A percentile compares a stretch with the other conserved stretches of the same genome.
Evolutionary conservation across 2,797 vertebrate genomes (phyloP).

Genomic region (Halcyon badia): DNA sequence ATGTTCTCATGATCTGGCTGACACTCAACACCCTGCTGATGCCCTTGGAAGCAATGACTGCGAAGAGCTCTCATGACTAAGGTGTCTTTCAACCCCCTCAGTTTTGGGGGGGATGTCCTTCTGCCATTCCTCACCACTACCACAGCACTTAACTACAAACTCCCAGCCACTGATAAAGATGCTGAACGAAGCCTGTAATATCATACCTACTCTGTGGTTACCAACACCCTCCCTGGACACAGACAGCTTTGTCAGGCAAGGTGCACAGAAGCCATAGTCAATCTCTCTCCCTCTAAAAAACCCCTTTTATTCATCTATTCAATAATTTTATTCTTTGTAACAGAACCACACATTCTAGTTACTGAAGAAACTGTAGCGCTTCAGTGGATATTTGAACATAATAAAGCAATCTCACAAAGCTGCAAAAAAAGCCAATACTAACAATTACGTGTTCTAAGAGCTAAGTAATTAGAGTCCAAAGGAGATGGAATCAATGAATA

Average conservation of each 20-base stretch:
- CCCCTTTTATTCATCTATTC: neutral
- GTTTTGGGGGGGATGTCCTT: neutral
- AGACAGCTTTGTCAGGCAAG: neutral
- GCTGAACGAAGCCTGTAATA: neutral
- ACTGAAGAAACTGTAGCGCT: neutral
- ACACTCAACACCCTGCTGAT: neutral
- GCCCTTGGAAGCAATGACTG: accelerated
- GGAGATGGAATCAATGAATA: constrained; percentile 44
- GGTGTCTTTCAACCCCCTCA: neutral
- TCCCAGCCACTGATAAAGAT: neutral
- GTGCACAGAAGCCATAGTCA: neutral
- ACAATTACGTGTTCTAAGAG: constrained; percentile 14
- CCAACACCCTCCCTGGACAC: neutral
- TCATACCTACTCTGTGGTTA: accelerated
- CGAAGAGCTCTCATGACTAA: neutral
- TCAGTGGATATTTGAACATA: neutral
- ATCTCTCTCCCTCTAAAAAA: neutral
- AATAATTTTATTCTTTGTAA: neutral
- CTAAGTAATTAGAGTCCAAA: constrained; percentile 38
- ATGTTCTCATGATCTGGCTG: neutral
- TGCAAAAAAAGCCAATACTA: constrained; percentile 44
- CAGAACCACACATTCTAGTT: neutral
- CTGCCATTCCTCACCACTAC: neutral
- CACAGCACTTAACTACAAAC: neutral
- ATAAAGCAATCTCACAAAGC: neutral